A percentile compares a stretch with the other conserved stretches of the same genome.
These are phyloP conservation scores for Tryphoninae sp. DNA, from an alignment of 2,888 invertebrate species.

Conservation along the genomic window DNA sequence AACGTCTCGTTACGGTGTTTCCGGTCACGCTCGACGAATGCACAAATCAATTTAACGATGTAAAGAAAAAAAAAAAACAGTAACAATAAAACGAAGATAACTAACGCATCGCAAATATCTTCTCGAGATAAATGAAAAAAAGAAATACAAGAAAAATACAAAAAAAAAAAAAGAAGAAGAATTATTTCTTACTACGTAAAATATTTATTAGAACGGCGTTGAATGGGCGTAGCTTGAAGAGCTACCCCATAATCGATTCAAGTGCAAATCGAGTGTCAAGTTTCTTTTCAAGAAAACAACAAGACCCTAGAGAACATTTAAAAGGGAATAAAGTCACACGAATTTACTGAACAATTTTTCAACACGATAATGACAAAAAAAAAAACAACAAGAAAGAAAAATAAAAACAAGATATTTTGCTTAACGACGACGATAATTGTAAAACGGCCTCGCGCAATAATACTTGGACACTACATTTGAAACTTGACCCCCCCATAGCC, in stretches of 20 bases:
- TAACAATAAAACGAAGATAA: conserved; percentile 10
- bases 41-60: conserved; percentile 40
- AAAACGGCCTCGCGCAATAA: conserved; percentile 48
- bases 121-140: conserved; percentile 21
- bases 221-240: conserved; percentile 67
- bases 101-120: conserved; percentile 53
- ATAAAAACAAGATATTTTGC: conserved; percentile 8
- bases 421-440: conserved; percentile 23
- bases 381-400: conserved; percentile 3
- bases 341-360: conserved; percentile 30
- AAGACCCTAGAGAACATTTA: not conserved
- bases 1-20: conserved; percentile 32
- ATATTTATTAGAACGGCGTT: conserved; percentile 78
- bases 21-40: conserved; percentile 40
- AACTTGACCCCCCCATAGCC: conserved; percentile 72
- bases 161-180: conserved; percentile 63
- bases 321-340: conserved; percentile 11
- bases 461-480: conserved; percentile 67
- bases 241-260: conserved; percentile 67
- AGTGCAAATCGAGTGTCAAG: conserved; percentile 75
- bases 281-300: conserved; percentile 63
- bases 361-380: not conserved
- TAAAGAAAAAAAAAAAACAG: too few species aligned
- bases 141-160: conserved; percentile 14
- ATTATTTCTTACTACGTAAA: conserved; percentile 75